Conservation (phyloP, 2,888 invertebrate species). For the Lagria hirta region DNA sequence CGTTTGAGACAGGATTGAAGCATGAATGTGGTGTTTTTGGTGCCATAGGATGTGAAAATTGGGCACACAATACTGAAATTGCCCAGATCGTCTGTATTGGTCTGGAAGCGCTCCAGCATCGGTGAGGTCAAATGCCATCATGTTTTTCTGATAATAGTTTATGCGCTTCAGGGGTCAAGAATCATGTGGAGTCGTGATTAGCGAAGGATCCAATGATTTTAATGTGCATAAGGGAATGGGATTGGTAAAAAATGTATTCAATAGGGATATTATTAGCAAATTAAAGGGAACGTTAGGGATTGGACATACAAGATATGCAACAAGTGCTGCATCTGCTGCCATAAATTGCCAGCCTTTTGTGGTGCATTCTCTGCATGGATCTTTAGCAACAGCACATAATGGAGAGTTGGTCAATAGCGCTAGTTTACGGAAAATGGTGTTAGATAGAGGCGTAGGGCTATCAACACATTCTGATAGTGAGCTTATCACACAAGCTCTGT, state of each 20-base stretch:
- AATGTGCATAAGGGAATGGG: constrained; percentile 93
- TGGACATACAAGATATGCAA: constrained; percentile 96
- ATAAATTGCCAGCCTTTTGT: constrained; percentile 98
- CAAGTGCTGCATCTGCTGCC: constrained; percentile 87
- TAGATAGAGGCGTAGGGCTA: constrained; percentile 90
- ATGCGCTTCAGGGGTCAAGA: constrained; percentile 84
- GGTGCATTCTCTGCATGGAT: constrained; percentile 94
- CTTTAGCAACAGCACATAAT: constrained; percentile 94
- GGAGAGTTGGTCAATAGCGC: constrained; percentile 95
- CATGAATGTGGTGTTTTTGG: constrained; percentile 96
- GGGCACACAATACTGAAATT: constrained; percentile 63
- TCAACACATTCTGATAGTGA: constrained; percentile 97
- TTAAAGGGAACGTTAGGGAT: constrained; percentile 89
- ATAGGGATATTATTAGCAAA: constrained; percentile 81
- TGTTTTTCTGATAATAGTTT: constrained; percentile 10
- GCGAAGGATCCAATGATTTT: constrained; percentile 79
- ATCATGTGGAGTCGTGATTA: constrained; percentile 95
- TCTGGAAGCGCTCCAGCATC: constrained; percentile 88
- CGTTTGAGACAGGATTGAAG: constrained; percentile 57
- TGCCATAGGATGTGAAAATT: constrained; percentile 70
- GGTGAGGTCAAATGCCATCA: constrained; percentile 55
- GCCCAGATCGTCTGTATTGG: constrained; percentile 90
- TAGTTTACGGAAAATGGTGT: constrained; percentile 83
- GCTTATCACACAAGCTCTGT: constrained; percentile 93
- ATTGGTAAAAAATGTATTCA: constrained; percentile 90